phyloP scores from a whole-genome alignment of 2,113 vertebrate genomes.

The Erythrocercus mccallii region DNA sequence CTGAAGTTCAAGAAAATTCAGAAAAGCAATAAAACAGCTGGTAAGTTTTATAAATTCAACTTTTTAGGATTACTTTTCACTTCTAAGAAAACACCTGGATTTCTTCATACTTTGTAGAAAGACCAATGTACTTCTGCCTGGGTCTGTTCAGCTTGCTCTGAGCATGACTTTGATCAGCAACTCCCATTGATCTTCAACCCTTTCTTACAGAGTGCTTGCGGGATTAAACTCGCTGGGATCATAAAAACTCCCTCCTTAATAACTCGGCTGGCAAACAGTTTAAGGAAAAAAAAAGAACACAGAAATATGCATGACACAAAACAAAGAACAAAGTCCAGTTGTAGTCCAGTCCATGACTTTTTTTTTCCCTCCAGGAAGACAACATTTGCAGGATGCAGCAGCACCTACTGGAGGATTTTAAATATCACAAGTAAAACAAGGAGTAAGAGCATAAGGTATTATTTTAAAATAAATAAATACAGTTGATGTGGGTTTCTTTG shows the following conservation, averaged over 20 bases:
- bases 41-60: background rate
- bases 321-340: background rate
- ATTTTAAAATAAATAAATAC: background rate
- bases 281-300: background rate
- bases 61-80: background rate
- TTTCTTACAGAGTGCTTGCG: background rate
- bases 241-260: background rate
- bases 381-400: slow-evolving; percentile 17
- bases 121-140: background rate
- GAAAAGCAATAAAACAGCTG: background rate
- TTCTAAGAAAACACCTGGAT: background rate
- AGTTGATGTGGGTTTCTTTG: background rate
- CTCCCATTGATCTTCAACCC: background rate
- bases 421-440: background rate
- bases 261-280: background rate
- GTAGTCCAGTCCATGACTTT: background rate
- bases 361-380: fast-evolving
- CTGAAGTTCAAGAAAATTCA: background rate
- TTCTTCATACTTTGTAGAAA: background rate
- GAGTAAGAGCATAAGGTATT: background rate
- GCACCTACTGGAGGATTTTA: slow-evolving; percentile 51
- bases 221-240: background rate
- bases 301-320: background rate
- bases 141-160: background rate
- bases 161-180: background rate